Percentiles rank a stretch among this genome's conserved stretches.
Conservation (phyloP, 2,888 invertebrate genomes). For the Lycophotia porphyrea region DNA sequence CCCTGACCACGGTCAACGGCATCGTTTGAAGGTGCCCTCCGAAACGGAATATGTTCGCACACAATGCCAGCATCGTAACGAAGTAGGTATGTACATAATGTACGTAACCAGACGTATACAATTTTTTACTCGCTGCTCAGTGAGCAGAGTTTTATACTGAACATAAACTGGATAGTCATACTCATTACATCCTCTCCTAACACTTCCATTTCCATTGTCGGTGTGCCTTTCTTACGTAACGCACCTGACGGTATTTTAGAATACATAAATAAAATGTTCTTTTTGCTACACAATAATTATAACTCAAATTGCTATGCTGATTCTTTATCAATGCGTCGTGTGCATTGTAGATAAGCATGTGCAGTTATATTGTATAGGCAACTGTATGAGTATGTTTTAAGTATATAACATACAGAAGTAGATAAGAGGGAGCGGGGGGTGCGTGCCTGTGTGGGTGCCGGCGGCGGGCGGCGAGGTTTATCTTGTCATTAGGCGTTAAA, state of each 20-base stretch:
- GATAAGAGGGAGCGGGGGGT: constrained; percentile 49
- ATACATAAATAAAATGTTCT: constrained; percentile 36
- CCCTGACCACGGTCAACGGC: constrained; percentile 90
- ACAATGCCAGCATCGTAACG: constrained; percentile 52
- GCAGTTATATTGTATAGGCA: constrained; percentile 59
- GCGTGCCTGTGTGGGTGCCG: constrained; percentile 29
- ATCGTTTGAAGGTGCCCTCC: constrained; percentile 87
- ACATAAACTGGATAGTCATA: constrained; percentile 33
- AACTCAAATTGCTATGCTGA: constrained; percentile 43
- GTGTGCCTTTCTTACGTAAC: constrained; percentile 28
- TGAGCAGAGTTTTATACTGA: constrained; percentile 15
- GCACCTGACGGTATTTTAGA: constrained; percentile 7
- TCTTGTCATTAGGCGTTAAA: constrained; percentile 79
- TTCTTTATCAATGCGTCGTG: constrained; percentile 57
- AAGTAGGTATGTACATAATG: constrained; percentile 21
- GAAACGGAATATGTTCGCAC: constrained; percentile 66
- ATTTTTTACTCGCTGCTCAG: constrained; percentile 25
- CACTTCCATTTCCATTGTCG: constrained; percentile 27
- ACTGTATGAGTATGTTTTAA: constrained; percentile 40
- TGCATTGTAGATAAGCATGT: constrained; percentile 74
- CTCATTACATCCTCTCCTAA: constrained; percentile 17
- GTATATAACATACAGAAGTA: constrained; percentile 36
- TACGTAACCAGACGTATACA: constrained; percentile 29
- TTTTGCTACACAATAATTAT: constrained; percentile 23
- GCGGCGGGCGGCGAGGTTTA: constrained; percentile 67